Percentiles rank a stretch among this genome's conserved stretches.
These are phyloP conservation scores for Albula goreensis DNA, from an alignment of 2,113 vertebrate species.

Conservation along the genomic window DNA sequence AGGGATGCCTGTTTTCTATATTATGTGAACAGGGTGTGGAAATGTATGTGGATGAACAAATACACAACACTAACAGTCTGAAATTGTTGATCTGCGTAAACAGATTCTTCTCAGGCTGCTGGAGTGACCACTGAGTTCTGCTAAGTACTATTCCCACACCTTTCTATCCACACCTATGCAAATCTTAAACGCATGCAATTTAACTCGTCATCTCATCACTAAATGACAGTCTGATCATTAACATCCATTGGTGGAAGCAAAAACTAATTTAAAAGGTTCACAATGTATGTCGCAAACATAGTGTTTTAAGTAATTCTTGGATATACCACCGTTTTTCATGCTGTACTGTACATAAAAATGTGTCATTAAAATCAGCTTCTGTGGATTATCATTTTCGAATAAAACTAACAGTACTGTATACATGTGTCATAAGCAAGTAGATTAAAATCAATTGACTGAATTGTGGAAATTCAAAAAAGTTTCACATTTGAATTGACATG, in stretches of 20 bases:
- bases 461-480: background rate
- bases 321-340: background rate
- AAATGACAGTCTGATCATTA: background rate
- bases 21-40: slow-evolving; percentile 1
- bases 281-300: background rate
- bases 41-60: background rate
- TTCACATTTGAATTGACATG: background rate
- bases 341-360: slow-evolving; percentile 7
- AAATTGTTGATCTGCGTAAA: no score
- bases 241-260: background rate
- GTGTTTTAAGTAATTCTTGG: background rate
- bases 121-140: slow-evolving; percentile 5
- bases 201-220: slow-evolving; percentile 7
- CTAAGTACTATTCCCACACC: slow-evolving; percentile 14
- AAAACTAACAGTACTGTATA: slow-evolving; percentile 10
- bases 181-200: slow-evolving; percentile 32
- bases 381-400: background rate
- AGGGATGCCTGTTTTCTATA: background rate
- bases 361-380: slow-evolving; percentile 1
- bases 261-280: background rate
- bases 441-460: background rate
- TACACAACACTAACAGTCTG: background rate
- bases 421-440: background rate
- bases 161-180: slow-evolving; percentile 46
- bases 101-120: background rate